These are phyloP conservation scores for Motacilla tschutschensis DNA, from an alignment of 2,113 vertebrate genomes.

Conservation along the genomic window DNA sequence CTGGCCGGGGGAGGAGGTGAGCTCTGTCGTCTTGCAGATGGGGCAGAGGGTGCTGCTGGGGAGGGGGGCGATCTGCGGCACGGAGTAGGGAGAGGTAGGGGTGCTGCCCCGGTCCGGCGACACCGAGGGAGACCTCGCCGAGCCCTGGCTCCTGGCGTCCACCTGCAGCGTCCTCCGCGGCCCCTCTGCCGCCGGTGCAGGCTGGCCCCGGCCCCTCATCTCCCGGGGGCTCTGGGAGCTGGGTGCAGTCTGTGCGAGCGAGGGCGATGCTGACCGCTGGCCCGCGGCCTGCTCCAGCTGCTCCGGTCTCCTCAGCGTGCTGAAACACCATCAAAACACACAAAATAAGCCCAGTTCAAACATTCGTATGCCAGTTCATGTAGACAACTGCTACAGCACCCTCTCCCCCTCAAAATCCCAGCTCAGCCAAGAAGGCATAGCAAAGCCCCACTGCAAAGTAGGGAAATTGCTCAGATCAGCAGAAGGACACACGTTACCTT, in stretches of 20 bases:
- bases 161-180: conserved; percentile 74
- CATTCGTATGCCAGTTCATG: rapidly evolving
- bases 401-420: not conserved
- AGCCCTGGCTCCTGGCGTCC: conserved; percentile 71
- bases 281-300: conserved; percentile 63
- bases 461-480: not conserved
- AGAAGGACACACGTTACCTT: not conserved
- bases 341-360: not conserved
- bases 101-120: conserved; percentile 90
- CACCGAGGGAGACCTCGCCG: conserved; percentile 76
- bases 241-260: conserved; percentile 48
- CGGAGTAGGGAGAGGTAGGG: conserved; percentile 93
- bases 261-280: conserved; percentile 67
- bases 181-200: conserved; percentile 44
- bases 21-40: conserved; percentile 95
- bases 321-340: conserved; percentile 67
- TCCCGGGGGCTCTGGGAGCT: conserved; percentile 66
- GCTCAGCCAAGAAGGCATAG: not conserved
- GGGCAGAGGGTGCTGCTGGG: conserved; percentile 97
- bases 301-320: conserved; percentile 69
- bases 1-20: conserved; percentile 86
- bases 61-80: conserved; percentile 96
- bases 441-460: not conserved
- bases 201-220: conserved; percentile 65
- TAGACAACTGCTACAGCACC: not conserved